phyloP scores from a whole-genome alignment of 1,140 invertebrate genomes.

The Cydia pomonella region DNA sequence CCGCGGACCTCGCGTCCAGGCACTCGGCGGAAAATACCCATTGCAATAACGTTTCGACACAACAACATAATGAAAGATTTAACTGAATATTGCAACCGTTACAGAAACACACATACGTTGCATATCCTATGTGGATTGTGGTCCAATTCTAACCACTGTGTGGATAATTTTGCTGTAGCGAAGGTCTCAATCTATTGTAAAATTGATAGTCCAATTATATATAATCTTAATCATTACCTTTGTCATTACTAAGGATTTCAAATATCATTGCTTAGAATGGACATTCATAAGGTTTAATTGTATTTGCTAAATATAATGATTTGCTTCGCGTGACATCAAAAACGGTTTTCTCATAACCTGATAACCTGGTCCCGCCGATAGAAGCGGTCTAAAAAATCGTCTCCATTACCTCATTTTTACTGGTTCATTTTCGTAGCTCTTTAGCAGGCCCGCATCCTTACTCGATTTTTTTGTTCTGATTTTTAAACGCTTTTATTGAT shows the following conservation, averaged over 20 bases:
- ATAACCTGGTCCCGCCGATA: slow-evolving; percentile 51
- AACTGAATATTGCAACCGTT: slow-evolving; percentile 28
- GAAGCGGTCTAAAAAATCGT: slow-evolving; percentile 43
- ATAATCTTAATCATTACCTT: background rate
- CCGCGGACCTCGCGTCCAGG: slow-evolving; percentile 66
- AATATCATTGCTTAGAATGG: background rate
- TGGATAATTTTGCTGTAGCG: background rate
- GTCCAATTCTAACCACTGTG: background rate
- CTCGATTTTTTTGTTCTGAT: slow-evolving; percentile 13
- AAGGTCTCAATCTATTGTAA: background rate
- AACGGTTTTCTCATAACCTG: slow-evolving; percentile 63
- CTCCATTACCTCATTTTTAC: slow-evolving; percentile 64
- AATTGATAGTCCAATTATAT: slow-evolving; percentile 1
- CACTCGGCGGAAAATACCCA: slow-evolving; percentile 76
- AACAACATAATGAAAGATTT: slow-evolving; percentile 34
- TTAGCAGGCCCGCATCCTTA: slow-evolving; percentile 8
- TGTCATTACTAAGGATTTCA: background rate
- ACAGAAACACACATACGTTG: slow-evolving; percentile 20
- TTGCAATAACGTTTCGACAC: slow-evolving; percentile 47
- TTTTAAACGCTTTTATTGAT: slow-evolving; percentile 28
- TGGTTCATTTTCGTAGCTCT: slow-evolving; percentile 9
- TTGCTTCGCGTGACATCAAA: slow-evolving; percentile 34
- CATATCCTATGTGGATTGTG: slow-evolving; percentile 15
- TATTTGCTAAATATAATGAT: slow-evolving; percentile 10
- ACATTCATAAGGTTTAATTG: background rate